Base-by-base conservation (phyloP, 2,113 vertebrate species). In the Otolemur garnettii region DNA sequence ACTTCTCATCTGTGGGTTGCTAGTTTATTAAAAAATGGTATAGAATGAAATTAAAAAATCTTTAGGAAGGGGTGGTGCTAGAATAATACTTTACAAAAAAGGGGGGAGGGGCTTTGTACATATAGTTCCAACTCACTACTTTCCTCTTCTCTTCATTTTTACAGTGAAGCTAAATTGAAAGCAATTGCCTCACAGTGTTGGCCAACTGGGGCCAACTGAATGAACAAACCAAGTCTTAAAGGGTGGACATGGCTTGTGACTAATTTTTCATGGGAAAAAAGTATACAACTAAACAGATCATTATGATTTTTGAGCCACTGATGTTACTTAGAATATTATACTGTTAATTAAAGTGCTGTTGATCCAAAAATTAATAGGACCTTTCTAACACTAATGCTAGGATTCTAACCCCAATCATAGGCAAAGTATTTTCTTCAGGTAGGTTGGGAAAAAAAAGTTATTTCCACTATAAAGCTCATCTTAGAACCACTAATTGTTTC, bases 1-100 rank as follows among this genome's bases (percentile, higher is more conserved):
- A 97, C 97, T 96, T 96, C 87, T 97, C 97, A 97, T 85, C 77
- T 96, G 83, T 96, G 83, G n/a, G 50, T 97, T 96, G 35, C 66
- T 77, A 90, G 79, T 90, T 96, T 97, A 96, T 97, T 97, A 96
- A 95, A 96, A 97, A 81, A 68, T 93, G 71, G 57, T n/a, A 75
- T 87, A 60, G 89, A 91, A 97, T 74, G 96, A 96, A 97, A 97
- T 97, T 96, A 62, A 94, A 95, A 94, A 93, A 83, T 82, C 30
- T 10, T 68, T 69, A 88, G 42, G 87, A 88, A 82, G 19, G 1
- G 12, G 71, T 22, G 45, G 38, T 55, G 0, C 38, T 94, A 10
- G 24, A 90, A 72, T 84, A 90, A 60, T 33, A 59, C 78, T 19
- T 64, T 77, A 87, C 60, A 19, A 3, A 38, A 13, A 80, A 66